Conservation (phyloP, 2,888 invertebrate genomes). For the Sinelater perroti region DNA sequence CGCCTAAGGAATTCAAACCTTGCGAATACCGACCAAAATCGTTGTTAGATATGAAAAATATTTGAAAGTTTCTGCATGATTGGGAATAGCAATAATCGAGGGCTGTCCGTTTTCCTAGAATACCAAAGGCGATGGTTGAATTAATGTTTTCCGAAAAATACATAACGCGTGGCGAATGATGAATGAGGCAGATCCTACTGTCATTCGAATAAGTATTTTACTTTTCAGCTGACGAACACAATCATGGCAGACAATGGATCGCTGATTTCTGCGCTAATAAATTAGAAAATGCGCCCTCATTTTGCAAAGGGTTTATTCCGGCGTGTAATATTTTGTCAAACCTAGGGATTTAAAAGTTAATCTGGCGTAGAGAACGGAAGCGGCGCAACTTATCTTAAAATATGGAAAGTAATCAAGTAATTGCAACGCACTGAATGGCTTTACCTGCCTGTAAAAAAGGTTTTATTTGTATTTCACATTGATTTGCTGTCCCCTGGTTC, state of each 20-base stretch:
- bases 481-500: no score
- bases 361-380: slow-evolving; percentile 5
- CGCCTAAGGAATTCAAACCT: slow-evolving; percentile 12
- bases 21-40: slow-evolving; percentile 11
- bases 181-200: slow-evolving; percentile 17
- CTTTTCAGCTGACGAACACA: slow-evolving; percentile 19
- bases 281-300: slow-evolving; percentile 16
- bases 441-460: slow-evolving; percentile 13
- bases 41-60: slow-evolving; percentile 15
- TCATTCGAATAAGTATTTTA: slow-evolving; percentile 20
- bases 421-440: slow-evolving; percentile 16
- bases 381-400: slow-evolving; percentile 9
- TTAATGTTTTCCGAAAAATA: slow-evolving; percentile 17
- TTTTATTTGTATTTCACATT: no score
- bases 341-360: slow-evolving; percentile 16
- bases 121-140: slow-evolving; percentile 15
- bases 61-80: slow-evolving; percentile 10
- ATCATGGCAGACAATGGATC: slow-evolving; percentile 14
- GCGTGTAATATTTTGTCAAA: slow-evolving; percentile 17
- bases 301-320: slow-evolving; percentile 8
- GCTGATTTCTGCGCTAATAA: slow-evolving; percentile 17
- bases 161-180: slow-evolving; percentile 16
- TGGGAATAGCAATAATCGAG: slow-evolving; percentile 8
- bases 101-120: slow-evolving; percentile 4
- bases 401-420: slow-evolving; percentile 19